Evolutionary conservation across 2,888 invertebrate species (phyloP).

Genomic region (Andricus curvator): DNA sequence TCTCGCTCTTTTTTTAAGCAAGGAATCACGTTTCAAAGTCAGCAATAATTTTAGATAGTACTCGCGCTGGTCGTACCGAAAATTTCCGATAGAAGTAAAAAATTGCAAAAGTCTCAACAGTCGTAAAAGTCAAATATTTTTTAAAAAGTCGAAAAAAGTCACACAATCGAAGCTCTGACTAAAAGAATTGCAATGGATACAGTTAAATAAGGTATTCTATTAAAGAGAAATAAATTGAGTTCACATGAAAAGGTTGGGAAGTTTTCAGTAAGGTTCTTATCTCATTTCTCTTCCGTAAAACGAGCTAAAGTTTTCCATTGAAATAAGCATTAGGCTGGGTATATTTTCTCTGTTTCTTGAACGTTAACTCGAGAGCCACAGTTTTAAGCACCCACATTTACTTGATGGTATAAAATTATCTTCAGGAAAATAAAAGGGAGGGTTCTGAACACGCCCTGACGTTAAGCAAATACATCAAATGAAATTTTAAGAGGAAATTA

Average conservation of each 20-base stretch:
- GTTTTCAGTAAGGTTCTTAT: slow-evolving; percentile 39
- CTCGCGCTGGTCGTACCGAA: too few relatives aligned
- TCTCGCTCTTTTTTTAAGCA: too few relatives aligned
- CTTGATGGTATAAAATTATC: slow-evolving; percentile 30
- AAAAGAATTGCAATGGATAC: not conserved
- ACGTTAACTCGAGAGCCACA: slow-evolving; percentile 23
- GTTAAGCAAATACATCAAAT: not conserved
- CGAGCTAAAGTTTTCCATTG: slow-evolving; percentile 34
- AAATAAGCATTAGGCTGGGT: slow-evolving; percentile 21
- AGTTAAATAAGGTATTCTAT: slow-evolving; percentile 22
- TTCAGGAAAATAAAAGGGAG: slow-evolving; percentile 1
- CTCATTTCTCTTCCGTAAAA: slow-evolving; percentile 34
- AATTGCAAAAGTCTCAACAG: too few relatives aligned
- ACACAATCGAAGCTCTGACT: not conserved
- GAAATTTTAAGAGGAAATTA: not conserved
- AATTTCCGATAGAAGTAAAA: too few relatives aligned
- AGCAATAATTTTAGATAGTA: too few relatives aligned
- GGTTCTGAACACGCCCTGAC: not conserved
- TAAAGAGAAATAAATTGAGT: not conserved
- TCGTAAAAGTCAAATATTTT: too few relatives aligned
- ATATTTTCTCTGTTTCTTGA: slow-evolving; percentile 37
- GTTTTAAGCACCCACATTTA: slow-evolving; percentile 15
- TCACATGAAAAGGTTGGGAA: slow-evolving; percentile 22
- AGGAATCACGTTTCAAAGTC: too few relatives aligned
- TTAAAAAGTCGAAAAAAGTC: too few relatives aligned